Percentiles rank a stretch among this genome's conserved stretches.
phyloP scores from a whole-genome alignment of 2,797 vertebrate species.

The Neolamprologus multifasciatus region DNA sequence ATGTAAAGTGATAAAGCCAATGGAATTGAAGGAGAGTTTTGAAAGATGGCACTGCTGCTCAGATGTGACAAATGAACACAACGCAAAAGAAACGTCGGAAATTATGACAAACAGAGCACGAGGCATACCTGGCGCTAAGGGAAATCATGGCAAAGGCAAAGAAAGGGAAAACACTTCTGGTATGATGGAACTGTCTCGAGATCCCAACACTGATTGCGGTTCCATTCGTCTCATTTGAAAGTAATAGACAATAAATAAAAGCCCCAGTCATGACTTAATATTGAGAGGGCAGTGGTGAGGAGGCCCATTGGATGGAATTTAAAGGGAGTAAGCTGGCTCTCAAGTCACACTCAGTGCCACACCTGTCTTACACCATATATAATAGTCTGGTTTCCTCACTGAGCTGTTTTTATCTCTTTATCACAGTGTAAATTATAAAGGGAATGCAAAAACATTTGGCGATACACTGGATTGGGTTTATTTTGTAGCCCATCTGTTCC shows the following conservation, averaged over 20 bases:
- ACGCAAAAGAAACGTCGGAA: slow-evolving; percentile 3
- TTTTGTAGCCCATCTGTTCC: slow-evolving; percentile 38
- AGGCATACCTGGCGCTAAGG: neutral
- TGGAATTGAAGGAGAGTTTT: neutral
- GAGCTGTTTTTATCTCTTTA: neutral
- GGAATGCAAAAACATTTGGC: neutral
- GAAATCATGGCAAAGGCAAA: slow-evolving; percentile 16
- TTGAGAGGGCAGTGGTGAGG: neutral
- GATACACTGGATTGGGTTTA: neutral
- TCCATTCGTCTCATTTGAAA: neutral
- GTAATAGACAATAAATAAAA: neutral
- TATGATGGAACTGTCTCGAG: slow-evolving; percentile 25
- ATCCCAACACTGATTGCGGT: slow-evolving; percentile 6
- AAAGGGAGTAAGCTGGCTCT: neutral
- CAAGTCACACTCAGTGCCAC: neutral
- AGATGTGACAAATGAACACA: slow-evolving; percentile 10
- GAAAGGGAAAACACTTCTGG: neutral
- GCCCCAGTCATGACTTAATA: neutral
- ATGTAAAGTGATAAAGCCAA: slow-evolving; percentile 26
- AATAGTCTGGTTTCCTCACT: neutral
- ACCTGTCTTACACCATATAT: neutral
- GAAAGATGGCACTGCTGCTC: neutral
- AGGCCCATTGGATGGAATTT: neutral
- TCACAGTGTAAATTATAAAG: neutral
- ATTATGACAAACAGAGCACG: slow-evolving; percentile 20